These are phyloP conservation scores for Diprion similis DNA, from an alignment of 1,140 invertebrate genomes.

Conservation along the genomic window DNA sequence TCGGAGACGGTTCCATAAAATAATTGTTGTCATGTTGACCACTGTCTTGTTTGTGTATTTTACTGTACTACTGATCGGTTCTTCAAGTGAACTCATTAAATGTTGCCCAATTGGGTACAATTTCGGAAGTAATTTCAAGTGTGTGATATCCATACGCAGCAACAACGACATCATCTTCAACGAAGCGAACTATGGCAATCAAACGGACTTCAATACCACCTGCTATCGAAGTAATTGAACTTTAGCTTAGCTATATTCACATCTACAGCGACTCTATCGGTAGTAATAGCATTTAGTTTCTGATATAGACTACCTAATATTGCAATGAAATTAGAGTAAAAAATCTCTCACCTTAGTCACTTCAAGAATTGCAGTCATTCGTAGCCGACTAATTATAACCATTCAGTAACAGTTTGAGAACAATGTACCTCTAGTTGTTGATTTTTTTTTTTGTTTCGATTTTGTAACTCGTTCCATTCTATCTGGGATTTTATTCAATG, in stretches of 20 bases:
- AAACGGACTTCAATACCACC: not conserved
- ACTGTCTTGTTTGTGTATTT: not conserved
- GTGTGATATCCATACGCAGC: constrained; percentile 2
- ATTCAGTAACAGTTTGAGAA: too few relatives aligned
- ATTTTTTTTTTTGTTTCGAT: too few relatives aligned
- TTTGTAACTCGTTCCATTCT: too few relatives aligned
- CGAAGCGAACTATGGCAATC: constrained; percentile 2
- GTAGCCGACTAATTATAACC: too few relatives aligned
- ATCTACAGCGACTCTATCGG: too few relatives aligned
- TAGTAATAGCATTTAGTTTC: too few relatives aligned
- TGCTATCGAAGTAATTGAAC: constrained; percentile 3
- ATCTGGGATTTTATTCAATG: too few relatives aligned
- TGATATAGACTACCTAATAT: too few relatives aligned
- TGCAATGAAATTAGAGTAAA: too few relatives aligned
- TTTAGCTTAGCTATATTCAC: not conserved
- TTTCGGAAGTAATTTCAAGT: constrained; percentile 29
- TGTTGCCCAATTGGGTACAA: constrained; percentile 37
- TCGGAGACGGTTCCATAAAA: not conserved
- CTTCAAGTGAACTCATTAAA: constrained; percentile 21
- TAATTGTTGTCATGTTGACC: not conserved
- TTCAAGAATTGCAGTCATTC: too few relatives aligned
- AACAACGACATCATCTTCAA: constrained; percentile 25
- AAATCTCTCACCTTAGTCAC: too few relatives aligned
- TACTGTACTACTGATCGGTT: not conserved
- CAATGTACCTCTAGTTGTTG: too few relatives aligned